Conservation (phyloP, 2,888 invertebrate species). For the Parnassius orleans region DNA sequence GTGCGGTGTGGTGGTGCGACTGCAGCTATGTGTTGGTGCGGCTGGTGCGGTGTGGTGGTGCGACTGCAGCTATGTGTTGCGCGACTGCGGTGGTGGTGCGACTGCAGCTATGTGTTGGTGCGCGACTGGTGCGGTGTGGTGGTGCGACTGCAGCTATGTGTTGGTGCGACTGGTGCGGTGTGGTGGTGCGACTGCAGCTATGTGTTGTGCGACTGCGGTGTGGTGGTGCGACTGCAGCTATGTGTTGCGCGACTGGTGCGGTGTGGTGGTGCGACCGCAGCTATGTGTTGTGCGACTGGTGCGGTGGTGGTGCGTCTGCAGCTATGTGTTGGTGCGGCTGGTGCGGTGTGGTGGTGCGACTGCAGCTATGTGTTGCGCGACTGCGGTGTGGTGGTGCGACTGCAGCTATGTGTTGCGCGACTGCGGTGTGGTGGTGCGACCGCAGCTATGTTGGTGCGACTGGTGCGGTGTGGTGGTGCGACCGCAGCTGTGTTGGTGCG, state of each 20-base stretch:
- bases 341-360: too few species aligned
- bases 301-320: too few species aligned
- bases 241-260: too few species aligned
- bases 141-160: constrained; percentile 56
- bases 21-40: background rate
- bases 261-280: background rate
- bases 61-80: constrained; percentile 91
- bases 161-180: constrained; percentile 53
- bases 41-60: constrained; percentile 82
- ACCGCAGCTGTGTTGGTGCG: too few species aligned
- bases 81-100: constrained; percentile 94
- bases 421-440: too few species aligned
- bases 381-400: background rate
- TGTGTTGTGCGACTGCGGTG: background rate
- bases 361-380: too few species aligned
- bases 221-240: background rate
- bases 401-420: too few species aligned
- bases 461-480: too few species aligned
- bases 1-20: too few species aligned
- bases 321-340: too few species aligned
- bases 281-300: too few species aligned
- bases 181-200: constrained; percentile 82
- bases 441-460: too few species aligned
- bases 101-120: constrained; percentile 84
- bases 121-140: constrained; percentile 83